Percentiles rank a stretch among this genome's conserved stretches.
These are phyloP conservation scores for Blastomussa wellsi DNA, from an alignment of 92 coral and sea anemone species.

Conservation along the genomic window DNA sequence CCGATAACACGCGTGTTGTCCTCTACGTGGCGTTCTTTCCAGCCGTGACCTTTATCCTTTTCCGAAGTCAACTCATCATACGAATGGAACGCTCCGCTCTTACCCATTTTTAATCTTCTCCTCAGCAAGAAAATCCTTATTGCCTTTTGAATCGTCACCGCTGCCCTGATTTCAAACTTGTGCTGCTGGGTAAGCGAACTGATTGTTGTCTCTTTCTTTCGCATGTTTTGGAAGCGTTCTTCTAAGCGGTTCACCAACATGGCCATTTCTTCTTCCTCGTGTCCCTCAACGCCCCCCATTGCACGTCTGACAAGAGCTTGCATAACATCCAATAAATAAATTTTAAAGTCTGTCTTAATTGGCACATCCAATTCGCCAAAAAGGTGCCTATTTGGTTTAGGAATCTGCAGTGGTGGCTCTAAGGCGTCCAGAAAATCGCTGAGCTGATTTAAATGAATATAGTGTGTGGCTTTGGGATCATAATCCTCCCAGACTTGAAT, in stretches of 20 bases:
- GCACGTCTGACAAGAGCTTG: constrained; percentile 81
- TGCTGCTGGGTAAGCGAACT: constrained; percentile 61
- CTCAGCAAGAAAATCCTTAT: constrained; percentile 74
- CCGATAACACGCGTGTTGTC: constrained; percentile 65
- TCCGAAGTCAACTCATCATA: constrained; percentile 70
- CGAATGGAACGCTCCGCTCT: constrained; percentile 72
- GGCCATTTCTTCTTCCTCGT: constrained; percentile 80
- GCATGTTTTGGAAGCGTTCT: constrained; percentile 74
- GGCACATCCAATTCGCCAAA: constrained; percentile 82
- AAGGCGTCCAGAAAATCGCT: constrained; percentile 90
- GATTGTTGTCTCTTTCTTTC: constrained; percentile 61
- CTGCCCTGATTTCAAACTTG: constrained; percentile 67
- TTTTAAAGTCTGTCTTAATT: constrained; percentile 72
- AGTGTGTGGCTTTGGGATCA: constrained; percentile 87
- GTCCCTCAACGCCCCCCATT: constrained; percentile 88
- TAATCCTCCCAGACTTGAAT: constrained; percentile 90
- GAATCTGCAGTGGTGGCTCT: constrained; percentile 91
- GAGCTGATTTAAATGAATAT: constrained; percentile 74
- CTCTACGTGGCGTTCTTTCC: constrained; percentile 81
- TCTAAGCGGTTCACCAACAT: constrained; percentile 73
- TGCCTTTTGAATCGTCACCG: constrained; percentile 78
- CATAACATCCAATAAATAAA: constrained; percentile 90
- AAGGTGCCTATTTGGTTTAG: constrained; percentile 85
- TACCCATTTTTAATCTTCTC: constrained; percentile 53
- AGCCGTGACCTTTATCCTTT: constrained; percentile 61